phyloP scores from a whole-genome alignment of 2,113 vertebrate genomes.

The Taurulus bubalis region DNA sequence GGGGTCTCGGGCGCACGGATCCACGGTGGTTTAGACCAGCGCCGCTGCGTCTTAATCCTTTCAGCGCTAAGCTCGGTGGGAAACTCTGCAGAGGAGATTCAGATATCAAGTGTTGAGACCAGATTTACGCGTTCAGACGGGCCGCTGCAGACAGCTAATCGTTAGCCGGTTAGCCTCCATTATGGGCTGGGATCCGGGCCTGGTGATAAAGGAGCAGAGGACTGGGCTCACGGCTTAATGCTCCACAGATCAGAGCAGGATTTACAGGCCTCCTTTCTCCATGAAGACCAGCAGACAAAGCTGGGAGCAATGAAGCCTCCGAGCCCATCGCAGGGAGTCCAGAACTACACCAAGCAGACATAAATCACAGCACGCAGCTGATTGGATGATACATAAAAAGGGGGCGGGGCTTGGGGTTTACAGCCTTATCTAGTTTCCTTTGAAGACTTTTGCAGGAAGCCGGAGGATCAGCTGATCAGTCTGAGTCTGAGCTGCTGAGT shows the following conservation, averaged over 20 bases:
- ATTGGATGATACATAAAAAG: constrained; percentile 67
- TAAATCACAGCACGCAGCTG: constrained; percentile 45
- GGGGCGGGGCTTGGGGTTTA: constrained; percentile 13
- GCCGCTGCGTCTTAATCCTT: too few species aligned
- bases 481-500: too few species aligned
- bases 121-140: constrained; percentile 56
- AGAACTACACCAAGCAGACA: constrained; percentile 53
- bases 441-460: constrained; percentile 44
- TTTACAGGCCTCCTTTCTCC: constrained; percentile 74
- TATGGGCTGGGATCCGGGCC: constrained; percentile 69
- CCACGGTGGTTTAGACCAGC: too few species aligned
- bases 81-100: neutral
- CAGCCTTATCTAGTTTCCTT: constrained; percentile 48
- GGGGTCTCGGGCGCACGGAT: too few species aligned
- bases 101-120: constrained; percentile 4
- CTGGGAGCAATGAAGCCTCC: constrained; percentile 68
- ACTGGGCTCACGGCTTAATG: constrained; percentile 75
- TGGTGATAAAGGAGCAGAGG: constrained; percentile 76
- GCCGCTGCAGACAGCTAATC: constrained; percentile 77
- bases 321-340: constrained; percentile 19
- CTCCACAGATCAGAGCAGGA: constrained; percentile 74
- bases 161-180: constrained; percentile 81
- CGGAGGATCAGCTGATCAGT: constrained; percentile 17
- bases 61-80: neutral
- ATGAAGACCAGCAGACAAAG: constrained; percentile 72